Base-by-base conservation (phyloP, 35 echinoderm and acorn worm species). In the Anneissia japonica region DNA sequence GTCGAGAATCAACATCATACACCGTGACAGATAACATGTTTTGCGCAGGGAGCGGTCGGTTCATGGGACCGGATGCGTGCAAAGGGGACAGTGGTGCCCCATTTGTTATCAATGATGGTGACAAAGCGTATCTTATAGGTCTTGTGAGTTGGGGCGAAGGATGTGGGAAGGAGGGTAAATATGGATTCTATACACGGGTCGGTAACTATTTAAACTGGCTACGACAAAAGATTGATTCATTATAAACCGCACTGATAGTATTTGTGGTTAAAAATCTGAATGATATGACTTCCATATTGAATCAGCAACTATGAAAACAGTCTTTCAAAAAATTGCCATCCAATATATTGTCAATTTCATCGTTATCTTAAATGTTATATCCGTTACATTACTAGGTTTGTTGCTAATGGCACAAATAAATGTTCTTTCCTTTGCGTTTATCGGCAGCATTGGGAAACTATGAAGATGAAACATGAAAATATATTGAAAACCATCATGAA, bases 31-130 rank as follows among this genome's bases (percentile, higher is more conserved):
- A 36, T n/a, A 81, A 81, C n/a, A 81, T 81, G 79, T 81, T 81
- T 40, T 81, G 79, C 30, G 79, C 79, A 26, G 79, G 79, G 21
- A 38, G 17, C 28, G n/a, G 36, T 14, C 35, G 79, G 36, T 35
- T 23, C 2, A 26, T 30, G 28, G 38, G 35, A 21, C 35, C 35
- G 30, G 79, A 81, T 40, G 79, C 79, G 7, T 81, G 79, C 40
- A 81, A 38, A 39, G 79, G 79, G 3, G 79, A 81, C 79, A 81
- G 79, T 81, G 79, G 79, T 40, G 79, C 35, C 38, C 79, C 79
- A 38, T 81, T 81, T n/a, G 31, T 40, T 10, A 30, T 38, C 0
- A 30, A 81, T 36, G 38, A 39, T 23, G 38, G 38, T 39, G 30
- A 28, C 31, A 40, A 3, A 38, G 35, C 35, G 31, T 81, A 81